phyloP scores from a whole-genome alignment of 2,888 invertebrate species.

The Tetragnatha montana region DNA sequence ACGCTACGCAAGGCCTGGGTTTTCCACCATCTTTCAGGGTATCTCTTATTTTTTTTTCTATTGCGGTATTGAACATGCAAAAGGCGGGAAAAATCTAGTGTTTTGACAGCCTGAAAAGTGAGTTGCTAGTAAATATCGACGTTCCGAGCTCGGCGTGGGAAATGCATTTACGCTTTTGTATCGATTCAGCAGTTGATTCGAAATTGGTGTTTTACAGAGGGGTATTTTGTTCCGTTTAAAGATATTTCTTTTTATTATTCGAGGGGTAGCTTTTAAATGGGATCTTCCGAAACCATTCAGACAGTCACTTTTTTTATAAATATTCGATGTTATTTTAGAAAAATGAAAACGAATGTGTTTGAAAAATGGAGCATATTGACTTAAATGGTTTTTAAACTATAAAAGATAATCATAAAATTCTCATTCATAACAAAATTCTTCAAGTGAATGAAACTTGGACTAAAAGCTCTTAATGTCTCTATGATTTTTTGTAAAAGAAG shows the following conservation, averaged over 20 bases:
- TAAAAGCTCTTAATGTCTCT: too few relatives aligned
- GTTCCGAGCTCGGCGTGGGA: background rate
- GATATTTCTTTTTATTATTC: background rate
- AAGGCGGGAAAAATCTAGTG: background rate
- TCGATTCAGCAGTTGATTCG: background rate
- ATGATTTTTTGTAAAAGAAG: too few relatives aligned
- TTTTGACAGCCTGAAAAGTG: conserved; percentile 1
- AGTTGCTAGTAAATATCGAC: background rate
- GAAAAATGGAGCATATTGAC: too few relatives aligned
- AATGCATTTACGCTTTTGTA: background rate
- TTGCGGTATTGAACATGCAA: background rate
- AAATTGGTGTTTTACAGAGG: background rate
- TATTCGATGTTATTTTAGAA: too few relatives aligned
- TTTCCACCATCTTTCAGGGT: background rate
- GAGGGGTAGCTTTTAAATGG: background rate
- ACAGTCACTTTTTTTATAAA: too few relatives aligned
- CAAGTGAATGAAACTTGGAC: too few relatives aligned
- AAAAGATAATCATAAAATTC: too few relatives aligned
- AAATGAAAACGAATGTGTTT: too few relatives aligned
- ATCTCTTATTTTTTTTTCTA: background rate
- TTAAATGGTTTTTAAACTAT: too few relatives aligned
- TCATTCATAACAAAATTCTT: too few relatives aligned
- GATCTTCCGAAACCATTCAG: too few relatives aligned
- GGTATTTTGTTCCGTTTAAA: background rate
- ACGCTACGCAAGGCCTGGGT: background rate